phyloP scores from a whole-genome alignment of 2,113 vertebrate genomes.

The Tragelaphus strepsiceros region DNA sequence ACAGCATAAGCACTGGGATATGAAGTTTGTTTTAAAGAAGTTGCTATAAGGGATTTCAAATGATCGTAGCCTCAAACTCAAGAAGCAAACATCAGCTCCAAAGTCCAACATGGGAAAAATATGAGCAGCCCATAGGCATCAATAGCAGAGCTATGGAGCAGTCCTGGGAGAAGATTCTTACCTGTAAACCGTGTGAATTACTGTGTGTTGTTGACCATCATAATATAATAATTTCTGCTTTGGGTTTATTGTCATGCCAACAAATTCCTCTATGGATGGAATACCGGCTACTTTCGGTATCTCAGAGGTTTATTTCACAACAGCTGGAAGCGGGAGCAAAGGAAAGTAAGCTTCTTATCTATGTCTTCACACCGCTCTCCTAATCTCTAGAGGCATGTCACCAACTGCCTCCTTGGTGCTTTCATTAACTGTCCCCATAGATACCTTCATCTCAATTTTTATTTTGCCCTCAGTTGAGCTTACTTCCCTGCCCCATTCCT shows the following conservation, averaged over 20 bases:
- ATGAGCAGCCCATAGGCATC: background rate
- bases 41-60: slow-evolving; percentile 16
- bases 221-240: slow-evolving; percentile 28
- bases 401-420: background rate
- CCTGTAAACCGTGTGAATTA: slow-evolving; percentile 35
- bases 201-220: slow-evolving; percentile 26
- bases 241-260: slow-evolving; percentile 20
- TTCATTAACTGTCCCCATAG: background rate
- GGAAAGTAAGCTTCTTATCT: background rate
- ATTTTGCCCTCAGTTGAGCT: background rate
- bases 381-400: background rate
- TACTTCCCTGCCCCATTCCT: background rate
- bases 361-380: background rate
- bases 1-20: background rate
- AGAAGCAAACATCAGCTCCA: background rate
- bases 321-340: background rate
- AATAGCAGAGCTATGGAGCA: background rate
- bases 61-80: slow-evolving; percentile 21
- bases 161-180: background rate
- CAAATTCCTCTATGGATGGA: background rate
- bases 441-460: background rate
- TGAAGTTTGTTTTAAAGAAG: slow-evolving; percentile 13
- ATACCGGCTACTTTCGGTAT: background rate
- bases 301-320: background rate
- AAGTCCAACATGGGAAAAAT: background rate